These are phyloP conservation scores for Gorsachius goisagi DNA, from an alignment of 2,113 vertebrate genomes.

Conservation along the genomic window DNA sequence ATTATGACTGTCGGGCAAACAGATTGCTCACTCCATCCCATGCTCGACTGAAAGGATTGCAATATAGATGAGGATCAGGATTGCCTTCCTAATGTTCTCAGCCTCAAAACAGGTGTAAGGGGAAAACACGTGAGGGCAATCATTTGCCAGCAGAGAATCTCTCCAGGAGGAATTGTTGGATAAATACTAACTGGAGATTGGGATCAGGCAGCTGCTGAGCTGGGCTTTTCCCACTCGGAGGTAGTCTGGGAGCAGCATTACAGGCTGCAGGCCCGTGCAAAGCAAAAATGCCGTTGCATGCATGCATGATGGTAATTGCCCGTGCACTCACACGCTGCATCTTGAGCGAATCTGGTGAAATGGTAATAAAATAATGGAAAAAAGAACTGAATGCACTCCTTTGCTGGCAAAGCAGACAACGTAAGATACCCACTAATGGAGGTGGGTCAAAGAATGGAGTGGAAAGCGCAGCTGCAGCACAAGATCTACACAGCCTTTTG, in stretches of 20 bases:
- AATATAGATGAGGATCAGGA: constrained; percentile 41
- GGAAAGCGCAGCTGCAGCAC: fast-evolving
- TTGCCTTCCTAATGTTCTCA: not conserved
- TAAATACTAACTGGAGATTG: constrained; percentile 7
- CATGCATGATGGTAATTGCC: not conserved
- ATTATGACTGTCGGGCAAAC: not conserved
- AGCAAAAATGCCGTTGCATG: not conserved
- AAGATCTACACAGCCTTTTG: not conserved
- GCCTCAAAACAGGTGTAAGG: constrained; percentile 39
- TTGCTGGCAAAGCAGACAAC: fast-evolving
- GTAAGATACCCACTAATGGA: fast-evolving
- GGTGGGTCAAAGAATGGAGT: not conserved
- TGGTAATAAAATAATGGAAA: not conserved
- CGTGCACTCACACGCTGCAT: not conserved
- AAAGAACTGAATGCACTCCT: not conserved
- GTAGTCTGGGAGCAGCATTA: not conserved
- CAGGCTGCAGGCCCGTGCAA: not conserved
- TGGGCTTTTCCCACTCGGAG: not conserved
- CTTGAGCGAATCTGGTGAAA: not conserved
- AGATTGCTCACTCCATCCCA: not conserved
- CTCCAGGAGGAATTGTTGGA: not conserved
- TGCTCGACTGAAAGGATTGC: not conserved
- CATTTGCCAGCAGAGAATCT: not conserved
- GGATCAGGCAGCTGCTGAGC: constrained; percentile 3
- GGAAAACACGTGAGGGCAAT: constrained; percentile 13